A percentile compares a stretch with the other conserved stretches of the same genome.
Evolutionary conservation across 2,113 vertebrate genomes (phyloP).

Genomic region (Donacobius atricapilla): DNA sequence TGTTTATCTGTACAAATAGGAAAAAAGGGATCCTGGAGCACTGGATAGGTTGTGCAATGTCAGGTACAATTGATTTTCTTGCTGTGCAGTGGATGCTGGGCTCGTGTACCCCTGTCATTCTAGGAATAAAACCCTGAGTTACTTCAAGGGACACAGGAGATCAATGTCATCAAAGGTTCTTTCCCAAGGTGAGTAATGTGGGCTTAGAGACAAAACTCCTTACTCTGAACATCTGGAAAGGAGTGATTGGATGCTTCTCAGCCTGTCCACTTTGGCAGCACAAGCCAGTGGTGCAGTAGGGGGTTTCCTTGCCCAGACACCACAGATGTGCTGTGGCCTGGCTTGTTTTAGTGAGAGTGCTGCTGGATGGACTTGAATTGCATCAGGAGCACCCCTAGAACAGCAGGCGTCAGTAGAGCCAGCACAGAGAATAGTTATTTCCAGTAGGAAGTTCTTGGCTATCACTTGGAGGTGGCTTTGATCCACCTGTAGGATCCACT

Average conservation of each 20-base stretch:
- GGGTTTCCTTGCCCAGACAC: not conserved
- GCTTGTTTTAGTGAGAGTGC: not conserved
- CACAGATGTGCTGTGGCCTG: not conserved
- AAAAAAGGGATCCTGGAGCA: not conserved
- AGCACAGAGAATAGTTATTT: not conserved
- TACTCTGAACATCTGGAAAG: not conserved
- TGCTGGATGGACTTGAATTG: not conserved
- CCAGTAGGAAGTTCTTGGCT: not conserved
- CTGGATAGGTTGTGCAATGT: not conserved
- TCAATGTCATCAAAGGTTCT: not conserved
- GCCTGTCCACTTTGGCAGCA: not conserved
- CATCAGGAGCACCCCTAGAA: not conserved
- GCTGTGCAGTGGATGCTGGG: not conserved
- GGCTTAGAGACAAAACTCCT: not conserved
- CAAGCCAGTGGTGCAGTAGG: not conserved
- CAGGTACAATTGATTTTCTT: not conserved
- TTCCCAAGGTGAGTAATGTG: not conserved
- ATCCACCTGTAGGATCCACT: not conserved
- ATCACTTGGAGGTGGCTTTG: not conserved
- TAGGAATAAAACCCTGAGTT: not conserved
- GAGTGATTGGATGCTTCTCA: not conserved
- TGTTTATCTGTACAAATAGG: not conserved
- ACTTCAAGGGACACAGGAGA: not conserved
- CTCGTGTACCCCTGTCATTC: accelerated
- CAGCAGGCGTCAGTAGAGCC: not conserved